Base-by-base conservation (phyloP, 2,888 invertebrate genomes). In the Phyllotreta cruciferae region DNA sequence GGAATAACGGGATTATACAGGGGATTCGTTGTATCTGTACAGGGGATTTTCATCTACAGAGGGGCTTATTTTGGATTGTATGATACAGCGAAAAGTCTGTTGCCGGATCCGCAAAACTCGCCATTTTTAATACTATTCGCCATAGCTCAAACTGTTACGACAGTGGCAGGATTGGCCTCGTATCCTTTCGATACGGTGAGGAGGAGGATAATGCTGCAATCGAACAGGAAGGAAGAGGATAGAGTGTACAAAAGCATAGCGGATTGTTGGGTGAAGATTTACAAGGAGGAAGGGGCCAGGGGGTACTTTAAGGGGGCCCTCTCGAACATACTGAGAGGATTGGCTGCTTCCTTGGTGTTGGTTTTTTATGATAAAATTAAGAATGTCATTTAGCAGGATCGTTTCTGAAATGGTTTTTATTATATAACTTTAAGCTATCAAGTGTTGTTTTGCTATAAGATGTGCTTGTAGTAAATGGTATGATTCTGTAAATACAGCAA, bases 191-290 rank as follows among this genome's bases (percentile, higher is more conserved):
- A 92, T 79, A 92, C 91, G 9, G 85, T 86, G 75, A 82, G 85
- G 79, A 83, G 86, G 80, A 86, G 91, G 74, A 89, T 92, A 89
- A 92, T 92, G 92, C 92, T 92, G 91, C 90, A 90, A 79, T 89
- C 90, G 68, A 89, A 88, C 52, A 85, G 86, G 67, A 83, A 83
- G 64, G 84, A 86, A 75, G 69, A 79, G 3, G 89, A 90, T 36
- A 84, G 87, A 66, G 79, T 87, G 78, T 90, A 90, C 85, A 90
- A 88, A 81, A 88, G 83, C 79, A 90, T 90, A 2, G 75, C 88
- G 41, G 88, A 92, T 79, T 91, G 91, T 82, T 88, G 89, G 86
- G 73, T 75, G 11, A 88, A 88, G 75, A 88, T 91, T 73, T 78
- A 83, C 75, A 84, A 83, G 75, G 76, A 82, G 45, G 91, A 92